Evolutionary conservation across 2,113 vertebrate species (phyloP), one percentile per base, ranked within the genome.

Genomic region (Albula glossodonta): DNA sequence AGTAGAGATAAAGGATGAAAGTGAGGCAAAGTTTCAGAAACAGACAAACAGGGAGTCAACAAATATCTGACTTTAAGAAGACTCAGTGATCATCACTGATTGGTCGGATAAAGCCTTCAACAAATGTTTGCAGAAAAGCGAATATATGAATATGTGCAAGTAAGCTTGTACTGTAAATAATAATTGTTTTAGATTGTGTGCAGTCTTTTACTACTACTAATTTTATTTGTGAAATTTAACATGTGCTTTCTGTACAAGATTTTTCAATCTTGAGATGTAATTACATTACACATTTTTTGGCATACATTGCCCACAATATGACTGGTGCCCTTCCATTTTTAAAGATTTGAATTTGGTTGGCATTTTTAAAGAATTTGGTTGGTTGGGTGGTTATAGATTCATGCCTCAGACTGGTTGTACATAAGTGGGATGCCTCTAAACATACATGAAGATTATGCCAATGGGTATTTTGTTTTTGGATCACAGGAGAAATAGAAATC

Each of bases 181-280:
- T 41, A 41, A 41, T 56, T 56, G 53, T 17, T n/a, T 17, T 2
- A 70, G 63, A 70, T 17, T 70, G 63, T 17, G 63, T 4, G 63
- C 22, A n/a, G 63, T 70, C 63, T 70, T 70, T 6, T 22, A 7
- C n/a, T 5, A 70, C 19, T n/a, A 70, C n/a, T 70, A 5, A n/a
- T 7, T 70, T 6, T 8, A 22, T 70, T 70, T n/a, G 8, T 22
- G 22, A n/a, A 6, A 70, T 70, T n/a, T 70, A 0, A 70, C 19
- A 5, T n/a, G 22, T 70, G 63, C 70, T 74, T 74, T 9, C 10
- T 25, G n/a, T 4, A 22, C 52, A 17, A 79, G 77, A 52, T 50
- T 85, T 51, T 79, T 80, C 49, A 17, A 80, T 78, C 56, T 84
- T 19, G n/a, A 41, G 49, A 60, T 85, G 78, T 80, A 80, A 85